Conservation (phyloP, 2,113 vertebrate genomes). For the Solenodon paradoxus region DNA sequence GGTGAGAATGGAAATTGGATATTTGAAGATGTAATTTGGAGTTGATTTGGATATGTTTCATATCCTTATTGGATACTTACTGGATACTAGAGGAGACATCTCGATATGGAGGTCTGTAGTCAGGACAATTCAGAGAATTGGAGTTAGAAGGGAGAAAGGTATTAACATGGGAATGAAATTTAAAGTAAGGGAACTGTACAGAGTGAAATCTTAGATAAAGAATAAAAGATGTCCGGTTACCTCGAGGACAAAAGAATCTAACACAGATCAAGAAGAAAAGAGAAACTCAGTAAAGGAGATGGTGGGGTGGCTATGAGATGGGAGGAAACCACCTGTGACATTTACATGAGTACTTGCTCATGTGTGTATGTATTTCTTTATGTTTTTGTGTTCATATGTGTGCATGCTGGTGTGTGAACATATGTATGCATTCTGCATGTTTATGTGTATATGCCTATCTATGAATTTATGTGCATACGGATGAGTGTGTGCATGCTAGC, state of each 20-base stretch:
- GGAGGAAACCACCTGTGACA: accelerated
- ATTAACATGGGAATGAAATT: background rate
- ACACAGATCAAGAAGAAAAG: background rate
- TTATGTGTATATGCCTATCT: too few species aligned
- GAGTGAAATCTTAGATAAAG: background rate
- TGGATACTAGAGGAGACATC: accelerated
- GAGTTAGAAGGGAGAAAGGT: background rate
- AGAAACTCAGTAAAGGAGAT: background rate
- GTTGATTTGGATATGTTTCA: background rate
- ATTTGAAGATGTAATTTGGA: background rate
- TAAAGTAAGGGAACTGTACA: background rate
- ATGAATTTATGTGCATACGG: too few species aligned
- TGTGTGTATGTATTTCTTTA: accelerated
- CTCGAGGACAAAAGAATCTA: too few species aligned
- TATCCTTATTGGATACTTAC: background rate
- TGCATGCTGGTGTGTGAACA: accelerated
- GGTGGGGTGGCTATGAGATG: accelerated
- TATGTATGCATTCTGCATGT: too few species aligned
- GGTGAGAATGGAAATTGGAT: background rate
- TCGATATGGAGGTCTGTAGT: accelerated
- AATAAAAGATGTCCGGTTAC: background rate
- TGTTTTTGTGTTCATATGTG: background rate
- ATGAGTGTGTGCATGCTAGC: too few species aligned
- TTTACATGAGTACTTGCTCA: accelerated
- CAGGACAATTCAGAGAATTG: accelerated